Conservation (phyloP, 2,113 vertebrate genomes). For the Pantherophis guttatus region DNA sequence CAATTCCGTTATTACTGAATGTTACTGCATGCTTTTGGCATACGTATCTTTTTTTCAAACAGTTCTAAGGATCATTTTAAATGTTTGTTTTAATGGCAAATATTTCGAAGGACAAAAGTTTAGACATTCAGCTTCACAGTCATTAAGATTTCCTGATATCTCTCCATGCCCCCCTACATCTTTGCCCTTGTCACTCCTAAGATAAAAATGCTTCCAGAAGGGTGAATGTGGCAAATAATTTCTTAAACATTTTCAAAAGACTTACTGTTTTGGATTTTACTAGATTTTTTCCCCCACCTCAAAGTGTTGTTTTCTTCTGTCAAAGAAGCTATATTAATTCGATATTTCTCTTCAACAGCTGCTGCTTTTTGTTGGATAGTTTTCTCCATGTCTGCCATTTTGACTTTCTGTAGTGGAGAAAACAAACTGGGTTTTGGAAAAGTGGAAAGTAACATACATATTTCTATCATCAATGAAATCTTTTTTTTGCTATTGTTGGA, state of each 20-base stretch:
- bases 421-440: neutral
- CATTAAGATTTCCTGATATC: neutral
- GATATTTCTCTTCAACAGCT: constrained; percentile 56
- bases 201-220: neutral
- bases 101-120: neutral
- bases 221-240: neutral
- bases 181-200: neutral
- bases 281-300: constrained; percentile 42
- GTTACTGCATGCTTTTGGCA: neutral
- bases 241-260: neutral
- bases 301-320: constrained; percentile 57
- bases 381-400: constrained; percentile 47
- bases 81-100: neutral
- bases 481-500: no score
- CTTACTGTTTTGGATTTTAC: neutral
- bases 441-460: neutral
- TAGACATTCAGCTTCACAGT: neutral
- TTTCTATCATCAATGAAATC: neutral
- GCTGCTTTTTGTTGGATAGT: constrained; percentile 37
- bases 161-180: neutral
- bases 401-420: constrained; percentile 48
- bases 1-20: neutral
- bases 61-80: neutral
- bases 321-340: constrained; percentile 36
- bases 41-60: neutral